Conservation (phyloP, 2,888 invertebrate genomes). For the Scrobipalpa costella region DNA sequence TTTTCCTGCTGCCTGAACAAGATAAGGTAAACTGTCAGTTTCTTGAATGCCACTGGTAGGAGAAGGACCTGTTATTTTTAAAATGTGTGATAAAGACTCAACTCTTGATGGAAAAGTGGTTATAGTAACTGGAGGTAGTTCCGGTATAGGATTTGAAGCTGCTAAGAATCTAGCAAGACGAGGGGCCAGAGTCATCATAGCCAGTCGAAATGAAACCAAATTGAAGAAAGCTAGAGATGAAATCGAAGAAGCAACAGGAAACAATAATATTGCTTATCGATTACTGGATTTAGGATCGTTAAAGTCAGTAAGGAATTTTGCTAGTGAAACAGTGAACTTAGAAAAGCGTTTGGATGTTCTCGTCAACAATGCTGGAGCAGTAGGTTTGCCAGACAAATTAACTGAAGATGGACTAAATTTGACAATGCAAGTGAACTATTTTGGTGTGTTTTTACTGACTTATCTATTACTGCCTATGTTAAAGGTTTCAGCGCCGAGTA, state of each 20-base stretch:
- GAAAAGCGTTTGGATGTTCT: constrained; percentile 74
- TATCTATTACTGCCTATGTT: constrained; percentile 82
- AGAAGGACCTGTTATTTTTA: constrained; percentile 25
- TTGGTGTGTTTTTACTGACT: constrained; percentile 87
- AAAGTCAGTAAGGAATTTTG: constrained; percentile 78
- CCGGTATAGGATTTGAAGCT: constrained; percentile 69
- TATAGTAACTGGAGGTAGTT: constrained; percentile 67
- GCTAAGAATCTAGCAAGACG: constrained; percentile 68
- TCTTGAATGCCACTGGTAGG: constrained; percentile 26
- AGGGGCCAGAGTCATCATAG: constrained; percentile 76
- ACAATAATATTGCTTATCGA: constrained; percentile 54
- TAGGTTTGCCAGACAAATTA: constrained; percentile 61
- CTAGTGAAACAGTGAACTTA: constrained; percentile 60
- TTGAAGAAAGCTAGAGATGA: constrained; percentile 57
- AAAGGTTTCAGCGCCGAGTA: constrained; percentile 78
- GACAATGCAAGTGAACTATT: constrained; percentile 86
- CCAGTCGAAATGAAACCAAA: constrained; percentile 74
- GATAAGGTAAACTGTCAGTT: constrained; percentile 32
- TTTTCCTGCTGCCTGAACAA: constrained; percentile 33
- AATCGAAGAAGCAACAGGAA: constrained; percentile 58
- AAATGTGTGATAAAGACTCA: constrained; percentile 48
- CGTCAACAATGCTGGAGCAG: constrained; percentile 82
- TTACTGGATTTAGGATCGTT: constrained; percentile 69
- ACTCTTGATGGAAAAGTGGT: constrained; percentile 63
- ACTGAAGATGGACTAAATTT: constrained; percentile 84